Evolutionary conservation across 2,888 invertebrate genomes (phyloP).

Genomic region (Allolobophora icterica): DNA sequence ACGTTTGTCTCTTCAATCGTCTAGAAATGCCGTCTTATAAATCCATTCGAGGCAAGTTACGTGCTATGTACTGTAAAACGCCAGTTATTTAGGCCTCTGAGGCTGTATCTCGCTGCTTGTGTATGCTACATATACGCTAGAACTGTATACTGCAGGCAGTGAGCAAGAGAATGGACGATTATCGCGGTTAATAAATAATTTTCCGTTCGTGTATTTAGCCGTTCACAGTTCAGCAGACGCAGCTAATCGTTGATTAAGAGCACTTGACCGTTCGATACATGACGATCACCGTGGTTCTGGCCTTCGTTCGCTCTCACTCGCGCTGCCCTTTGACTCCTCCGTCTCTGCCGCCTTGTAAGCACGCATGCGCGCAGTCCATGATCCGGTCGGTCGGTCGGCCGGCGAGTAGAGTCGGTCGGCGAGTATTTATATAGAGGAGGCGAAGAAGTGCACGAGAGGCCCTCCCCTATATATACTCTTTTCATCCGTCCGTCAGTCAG

Average conservation of each 20-base stretch:
- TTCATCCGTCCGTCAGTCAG: neutral
- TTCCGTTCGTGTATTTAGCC: neutral
- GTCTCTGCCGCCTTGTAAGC: neutral
- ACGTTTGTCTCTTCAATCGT: neutral
- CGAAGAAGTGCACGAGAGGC: neutral
- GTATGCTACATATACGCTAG: neutral
- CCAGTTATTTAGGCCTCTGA: neutral
- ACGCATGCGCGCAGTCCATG: conserved; percentile 9
- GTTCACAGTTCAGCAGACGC: neutral
- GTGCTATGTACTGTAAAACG: neutral
- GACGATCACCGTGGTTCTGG: neutral
- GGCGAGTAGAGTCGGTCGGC: neutral
- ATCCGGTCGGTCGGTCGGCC: neutral
- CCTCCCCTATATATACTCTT: neutral
- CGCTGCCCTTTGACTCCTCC: neutral
- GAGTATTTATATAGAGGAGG: neutral
- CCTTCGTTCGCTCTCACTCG: neutral
- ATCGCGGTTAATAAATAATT: neutral
- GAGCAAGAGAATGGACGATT: neutral
- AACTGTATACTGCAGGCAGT: neutral
- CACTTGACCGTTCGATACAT: neutral
- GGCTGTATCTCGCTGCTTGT: neutral
- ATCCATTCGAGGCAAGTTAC: neutral
- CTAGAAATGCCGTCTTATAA: neutral
- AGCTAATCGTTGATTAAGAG: neutral